Evolutionary conservation across 2,113 vertebrate genomes (phyloP), one percentile per base, ranked within the genome.

Genomic region (Albula goreensis): DNA sequence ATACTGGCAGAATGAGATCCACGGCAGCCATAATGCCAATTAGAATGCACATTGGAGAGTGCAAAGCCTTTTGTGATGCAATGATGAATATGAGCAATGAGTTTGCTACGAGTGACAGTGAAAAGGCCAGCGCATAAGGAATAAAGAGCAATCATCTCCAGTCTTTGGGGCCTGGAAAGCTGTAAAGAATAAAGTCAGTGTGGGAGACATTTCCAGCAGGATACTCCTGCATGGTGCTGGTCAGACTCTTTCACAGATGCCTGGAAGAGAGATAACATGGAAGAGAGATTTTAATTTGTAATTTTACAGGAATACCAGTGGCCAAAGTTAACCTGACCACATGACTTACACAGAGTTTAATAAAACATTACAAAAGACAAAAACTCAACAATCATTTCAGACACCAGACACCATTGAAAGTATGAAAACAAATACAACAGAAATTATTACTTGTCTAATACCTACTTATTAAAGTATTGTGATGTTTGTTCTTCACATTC

Each of bases 21-120:
- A 91, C 84, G 2, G 52, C 50, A 52, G 91, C 87, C 79, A 94
- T 91, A 56, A 91, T 85, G 3, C 88, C 83, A 0, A 94, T 91
- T 70, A 94, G 91, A 11, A 87, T 70, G 66, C 89, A 93, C 92
- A 88, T 93, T 79, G 90, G 94, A 60, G 91, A 87, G 17, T 92
- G 93, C 15, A 90, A 82, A 78, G 83, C 49, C 12, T 31, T 83
- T 13, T 86, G 60, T 31, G 90, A 79, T 74, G 86, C 81, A 56
- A 91, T 88, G 50, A 89, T 22, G 86, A 82, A 89, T 3, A 89
- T 50, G 8, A 89, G 49, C 17, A 86, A 50, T 19, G 82, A 82
- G 50, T 89, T 90, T 79, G 60, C 87, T 85, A 57, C 74, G 22
- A 88, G 0, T n/a, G 89, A 84, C 49, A 91, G 25, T 82, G 88